Conservation (phyloP, 2,113 vertebrate species). For the Thomomys bottae region DNA sequence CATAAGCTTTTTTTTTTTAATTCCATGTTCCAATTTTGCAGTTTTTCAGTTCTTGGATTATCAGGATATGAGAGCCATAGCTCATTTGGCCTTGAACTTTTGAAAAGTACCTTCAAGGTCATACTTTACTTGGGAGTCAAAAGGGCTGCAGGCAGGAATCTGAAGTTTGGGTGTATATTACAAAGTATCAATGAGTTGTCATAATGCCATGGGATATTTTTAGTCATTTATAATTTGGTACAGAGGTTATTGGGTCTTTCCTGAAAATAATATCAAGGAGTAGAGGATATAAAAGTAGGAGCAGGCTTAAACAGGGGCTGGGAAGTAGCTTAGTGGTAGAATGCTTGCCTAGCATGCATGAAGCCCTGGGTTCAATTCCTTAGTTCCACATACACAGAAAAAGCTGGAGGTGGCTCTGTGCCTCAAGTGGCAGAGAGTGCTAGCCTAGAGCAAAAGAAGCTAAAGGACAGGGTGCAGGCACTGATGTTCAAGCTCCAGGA, state of each 20-base stretch:
- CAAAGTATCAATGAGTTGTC: not conserved
- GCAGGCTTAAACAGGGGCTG: too few species aligned
- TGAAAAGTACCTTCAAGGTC: not conserved
- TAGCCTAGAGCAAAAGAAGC: too few species aligned
- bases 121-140: conserved; percentile 14
- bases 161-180: not conserved
- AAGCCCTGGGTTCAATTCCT: too few species aligned
- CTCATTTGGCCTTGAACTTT: not conserved
- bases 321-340: too few species aligned
- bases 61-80: not conserved
- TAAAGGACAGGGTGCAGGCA: too few species aligned
- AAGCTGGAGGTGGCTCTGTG: too few species aligned
- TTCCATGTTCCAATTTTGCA: not conserved
- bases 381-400: too few species aligned
- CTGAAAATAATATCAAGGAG: not conserved
- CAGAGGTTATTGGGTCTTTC: conserved; percentile 10
- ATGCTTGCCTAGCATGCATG: too few species aligned
- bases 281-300: not conserved
- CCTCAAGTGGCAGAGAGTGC: too few species aligned
- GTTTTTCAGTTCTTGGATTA: not conserved
- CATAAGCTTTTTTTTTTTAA: not conserved
- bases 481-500: too few species aligned
- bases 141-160: not conserved
- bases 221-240: conserved; percentile 40
- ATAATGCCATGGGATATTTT: conserved; percentile 35